Conservation (phyloP, 1,140 invertebrate genomes). For the Musca domestica region DNA sequence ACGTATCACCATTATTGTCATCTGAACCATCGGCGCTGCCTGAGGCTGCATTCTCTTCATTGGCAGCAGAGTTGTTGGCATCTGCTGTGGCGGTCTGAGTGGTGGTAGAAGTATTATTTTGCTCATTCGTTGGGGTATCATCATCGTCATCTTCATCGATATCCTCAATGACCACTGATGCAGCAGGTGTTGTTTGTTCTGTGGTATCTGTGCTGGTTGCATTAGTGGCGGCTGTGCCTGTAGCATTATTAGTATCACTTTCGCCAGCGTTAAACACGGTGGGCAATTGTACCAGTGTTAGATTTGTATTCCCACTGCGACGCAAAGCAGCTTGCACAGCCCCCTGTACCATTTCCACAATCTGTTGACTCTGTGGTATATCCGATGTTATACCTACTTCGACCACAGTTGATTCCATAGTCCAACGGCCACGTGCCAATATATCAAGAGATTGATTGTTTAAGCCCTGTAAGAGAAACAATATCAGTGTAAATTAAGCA, state of each 20-base stretch:
- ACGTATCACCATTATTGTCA: constrained; percentile 13
- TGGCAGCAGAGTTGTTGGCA: background rate
- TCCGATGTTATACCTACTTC: constrained; percentile 53
- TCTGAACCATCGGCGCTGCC: background rate
- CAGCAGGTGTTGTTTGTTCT: constrained; percentile 28
- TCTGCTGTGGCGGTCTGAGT: background rate
- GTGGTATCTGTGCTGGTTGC: constrained; percentile 38
- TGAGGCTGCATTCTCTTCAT: constrained; percentile 10
- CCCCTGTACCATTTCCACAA: constrained; percentile 51
- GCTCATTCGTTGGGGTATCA: constrained; percentile 7
- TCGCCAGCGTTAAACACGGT: constrained; percentile 39
- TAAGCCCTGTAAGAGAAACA: constrained; percentile 35
- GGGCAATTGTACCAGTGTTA: constrained; percentile 48
- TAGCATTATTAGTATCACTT: constrained; percentile 29
- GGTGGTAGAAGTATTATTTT: constrained; percentile 6
- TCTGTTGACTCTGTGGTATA: constrained; percentile 50
- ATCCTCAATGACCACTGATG: background rate
- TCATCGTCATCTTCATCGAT: constrained; percentile 19
- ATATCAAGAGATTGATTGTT: constrained; percentile 51
- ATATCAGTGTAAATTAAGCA: background rate
- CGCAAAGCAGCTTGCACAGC: constrained; percentile 49
- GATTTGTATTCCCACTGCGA: constrained; percentile 41
- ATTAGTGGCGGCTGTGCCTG: constrained; percentile 20
- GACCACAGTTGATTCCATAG: constrained; percentile 53
- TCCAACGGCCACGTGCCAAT: constrained; percentile 48